phyloP scores from a whole-genome alignment of 2,113 vertebrate genomes.

The Ciconia stormi region DNA sequence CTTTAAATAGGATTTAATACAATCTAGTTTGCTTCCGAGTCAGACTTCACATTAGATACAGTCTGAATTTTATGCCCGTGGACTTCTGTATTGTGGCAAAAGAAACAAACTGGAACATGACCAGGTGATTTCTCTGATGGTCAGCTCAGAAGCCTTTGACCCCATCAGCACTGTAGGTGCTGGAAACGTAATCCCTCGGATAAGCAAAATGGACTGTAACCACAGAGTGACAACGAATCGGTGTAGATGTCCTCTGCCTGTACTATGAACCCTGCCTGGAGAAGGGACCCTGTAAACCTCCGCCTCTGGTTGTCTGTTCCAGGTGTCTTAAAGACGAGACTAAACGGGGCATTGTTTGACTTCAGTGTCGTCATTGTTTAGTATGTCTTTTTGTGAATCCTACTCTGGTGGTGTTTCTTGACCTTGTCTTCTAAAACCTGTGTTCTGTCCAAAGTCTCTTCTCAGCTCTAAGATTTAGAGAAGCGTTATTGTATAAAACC shows the following conservation, averaged over 20 bases:
- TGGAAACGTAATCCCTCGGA: neutral
- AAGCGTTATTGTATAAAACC: rapidly evolving
- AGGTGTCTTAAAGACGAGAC: neutral
- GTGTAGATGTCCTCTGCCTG: neutral
- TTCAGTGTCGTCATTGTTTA: neutral
- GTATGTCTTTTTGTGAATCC: neutral
- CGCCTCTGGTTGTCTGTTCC: neutral
- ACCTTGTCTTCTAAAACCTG: neutral
- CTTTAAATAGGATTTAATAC: neutral
- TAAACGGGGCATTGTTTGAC: neutral
- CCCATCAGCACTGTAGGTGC: neutral
- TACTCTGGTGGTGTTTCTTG: neutral
- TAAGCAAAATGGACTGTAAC: neutral
- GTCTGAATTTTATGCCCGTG: neutral
- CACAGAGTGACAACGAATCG: neutral
- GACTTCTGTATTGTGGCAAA: neutral
- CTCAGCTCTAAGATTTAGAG: neutral
- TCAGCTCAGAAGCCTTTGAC: neutral
- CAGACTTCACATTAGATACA: neutral
- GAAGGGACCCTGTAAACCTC: neutral
- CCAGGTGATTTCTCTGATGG: neutral
- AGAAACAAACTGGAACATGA: neutral
- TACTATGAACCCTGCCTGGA: neutral
- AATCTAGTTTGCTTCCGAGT: neutral
- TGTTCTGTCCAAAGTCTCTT: neutral